Percentiles rank a stretch among this genome's conserved stretches.
These are phyloP conservation scores for Centropyge bicolor DNA, from an alignment of 2,797 vertebrate genomes.

Conservation along the genomic window DNA sequence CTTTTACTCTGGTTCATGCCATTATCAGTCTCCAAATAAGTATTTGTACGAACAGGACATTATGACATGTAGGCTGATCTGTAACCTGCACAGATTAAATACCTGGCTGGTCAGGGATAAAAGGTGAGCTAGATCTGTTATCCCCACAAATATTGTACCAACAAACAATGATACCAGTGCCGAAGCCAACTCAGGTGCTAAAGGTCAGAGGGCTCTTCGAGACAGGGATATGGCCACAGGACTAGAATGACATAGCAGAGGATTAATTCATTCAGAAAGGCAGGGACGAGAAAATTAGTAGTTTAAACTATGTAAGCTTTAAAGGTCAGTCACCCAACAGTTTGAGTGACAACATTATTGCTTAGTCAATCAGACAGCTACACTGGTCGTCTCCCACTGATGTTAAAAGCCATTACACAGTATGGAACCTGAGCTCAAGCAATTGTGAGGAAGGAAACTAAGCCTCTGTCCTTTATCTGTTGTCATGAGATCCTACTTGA, in stretches of 20 bases:
- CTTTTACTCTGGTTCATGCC: constrained; percentile 24
- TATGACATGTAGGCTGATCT: constrained; percentile 11
- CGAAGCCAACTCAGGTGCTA: constrained; percentile 5
- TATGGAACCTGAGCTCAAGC: constrained; percentile 36
- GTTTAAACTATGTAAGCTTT: background rate
- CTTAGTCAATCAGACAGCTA: constrained; percentile 3
- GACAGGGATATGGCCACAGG: background rate
- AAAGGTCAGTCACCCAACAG: background rate
- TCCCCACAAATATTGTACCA: background rate
- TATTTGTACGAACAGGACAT: constrained; percentile 12
- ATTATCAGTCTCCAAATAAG: constrained; percentile 18
- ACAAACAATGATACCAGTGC: constrained; percentile 17
- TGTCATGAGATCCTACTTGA: constrained; percentile 43
- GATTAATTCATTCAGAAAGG: constrained; percentile 3
- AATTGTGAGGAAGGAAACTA: constrained; percentile 33
- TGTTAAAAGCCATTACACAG: constrained; percentile 26
- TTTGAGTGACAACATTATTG: constrained; percentile 17
- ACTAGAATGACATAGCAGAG: constrained; percentile 6
- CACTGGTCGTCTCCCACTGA: constrained; percentile 18
- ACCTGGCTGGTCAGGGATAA: constrained; percentile 8
- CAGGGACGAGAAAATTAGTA: background rate
- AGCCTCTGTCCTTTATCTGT: constrained; percentile 37
- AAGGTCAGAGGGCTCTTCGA: constrained; percentile 24
- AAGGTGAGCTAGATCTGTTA: constrained; percentile 18
- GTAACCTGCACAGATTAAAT: background rate